These are phyloP conservation scores for Manis pentadactyla DNA, from an alignment of 2,797 vertebrate genomes.

Conservation along the genomic window DNA sequence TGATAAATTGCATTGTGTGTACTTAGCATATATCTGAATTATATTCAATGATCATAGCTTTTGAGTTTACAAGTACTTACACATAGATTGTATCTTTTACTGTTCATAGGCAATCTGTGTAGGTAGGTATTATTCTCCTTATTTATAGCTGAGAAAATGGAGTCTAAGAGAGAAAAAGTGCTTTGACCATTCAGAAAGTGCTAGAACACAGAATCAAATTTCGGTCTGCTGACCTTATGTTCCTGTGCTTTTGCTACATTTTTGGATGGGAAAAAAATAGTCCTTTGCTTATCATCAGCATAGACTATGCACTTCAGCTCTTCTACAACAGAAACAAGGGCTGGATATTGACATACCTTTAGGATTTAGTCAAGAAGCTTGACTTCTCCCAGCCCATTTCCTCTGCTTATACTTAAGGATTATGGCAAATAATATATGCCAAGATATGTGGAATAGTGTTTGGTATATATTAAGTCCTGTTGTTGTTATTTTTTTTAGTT, in stretches of 20 bases:
- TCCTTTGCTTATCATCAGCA: neutral
- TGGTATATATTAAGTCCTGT: neutral
- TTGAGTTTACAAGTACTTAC: neutral
- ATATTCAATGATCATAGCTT: slow-evolving; percentile 6
- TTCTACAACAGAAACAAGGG: neutral
- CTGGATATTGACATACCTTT: neutral
- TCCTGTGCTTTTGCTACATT: neutral
- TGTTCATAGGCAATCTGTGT: neutral
- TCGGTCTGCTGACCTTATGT: neutral
- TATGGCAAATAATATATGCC: neutral
- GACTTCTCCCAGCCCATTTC: neutral
- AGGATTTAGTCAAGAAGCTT: neutral
- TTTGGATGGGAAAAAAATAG: neutral
- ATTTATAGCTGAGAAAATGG: slow-evolving; percentile 16
- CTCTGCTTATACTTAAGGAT: neutral
- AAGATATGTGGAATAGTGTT: neutral
- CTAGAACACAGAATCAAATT: slow-evolving; percentile 32
- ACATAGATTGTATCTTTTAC: neutral
- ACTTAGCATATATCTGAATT: slow-evolving; percentile 4
- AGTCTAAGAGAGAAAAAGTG: slow-evolving; percentile 51
- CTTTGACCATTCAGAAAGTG: slow-evolving; percentile 12
- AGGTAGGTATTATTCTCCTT: slow-evolving; percentile 10
- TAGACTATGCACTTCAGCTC: neutral
- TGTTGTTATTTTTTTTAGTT: slow-evolving; percentile 41
- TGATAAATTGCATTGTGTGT: neutral